Evolutionary conservation across 2,888 invertebrate species (phyloP).

Genomic region (Eristalis tenax): DNA sequence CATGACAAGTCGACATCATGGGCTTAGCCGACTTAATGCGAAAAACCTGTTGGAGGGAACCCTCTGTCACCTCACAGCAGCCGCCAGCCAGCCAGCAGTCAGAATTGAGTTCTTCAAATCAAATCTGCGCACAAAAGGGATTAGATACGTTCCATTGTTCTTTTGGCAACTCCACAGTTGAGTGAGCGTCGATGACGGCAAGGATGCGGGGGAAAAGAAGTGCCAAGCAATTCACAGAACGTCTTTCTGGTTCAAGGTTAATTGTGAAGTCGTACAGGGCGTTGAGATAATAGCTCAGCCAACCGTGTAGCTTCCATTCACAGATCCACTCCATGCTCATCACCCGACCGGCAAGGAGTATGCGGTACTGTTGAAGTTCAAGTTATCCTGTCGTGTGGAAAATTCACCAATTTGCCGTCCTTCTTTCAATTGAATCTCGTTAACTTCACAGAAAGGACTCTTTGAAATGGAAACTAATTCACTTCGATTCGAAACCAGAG

Average conservation of each 20-base stretch:
- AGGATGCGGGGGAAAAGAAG: background rate
- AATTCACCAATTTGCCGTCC: conserved; percentile 26
- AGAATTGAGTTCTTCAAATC: conserved; percentile 30
- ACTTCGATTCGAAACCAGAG: background rate
- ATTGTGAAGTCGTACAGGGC: conserved; percentile 44
- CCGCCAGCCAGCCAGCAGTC: background rate
- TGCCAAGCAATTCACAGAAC: conserved; percentile 25
- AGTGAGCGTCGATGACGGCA: background rate
- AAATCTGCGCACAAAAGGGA: conserved; percentile 47
- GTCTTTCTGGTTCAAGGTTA: conserved; percentile 43
- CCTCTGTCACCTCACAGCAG: background rate
- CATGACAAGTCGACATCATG: background rate
- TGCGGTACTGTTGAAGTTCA: background rate
- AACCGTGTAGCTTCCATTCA: background rate
- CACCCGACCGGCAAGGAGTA: conserved; percentile 5
- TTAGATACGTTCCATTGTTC: conserved; percentile 34
- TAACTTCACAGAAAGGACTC: conserved; percentile 5
- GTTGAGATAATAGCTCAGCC: conserved; percentile 43
- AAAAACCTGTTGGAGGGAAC: conserved; percentile 31
- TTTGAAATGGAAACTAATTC: conserved; percentile 8
- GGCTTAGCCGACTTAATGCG: conserved; percentile 9
- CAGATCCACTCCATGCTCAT: background rate
- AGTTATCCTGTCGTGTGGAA: conserved; percentile 28
- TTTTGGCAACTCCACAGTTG: background rate
- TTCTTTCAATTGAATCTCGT: conserved; percentile 27